Evolutionary conservation across 2,888 invertebrate species (phyloP), one percentile per base, ranked within the genome.

Genomic region (Pantelozetes paolii): DNA sequence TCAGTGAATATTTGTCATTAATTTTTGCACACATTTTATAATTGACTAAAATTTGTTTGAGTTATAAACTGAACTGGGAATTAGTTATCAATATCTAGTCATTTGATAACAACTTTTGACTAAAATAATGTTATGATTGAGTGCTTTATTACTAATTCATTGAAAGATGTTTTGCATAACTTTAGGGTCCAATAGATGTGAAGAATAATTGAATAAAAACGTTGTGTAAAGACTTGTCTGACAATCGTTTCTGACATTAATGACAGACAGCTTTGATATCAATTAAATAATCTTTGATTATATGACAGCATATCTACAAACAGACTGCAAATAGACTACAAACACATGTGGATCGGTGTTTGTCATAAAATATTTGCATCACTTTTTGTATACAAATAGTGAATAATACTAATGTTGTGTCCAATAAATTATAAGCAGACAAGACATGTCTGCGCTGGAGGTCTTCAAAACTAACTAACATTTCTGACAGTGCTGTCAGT

Each of bases 271-370:
- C 50, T 50, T 20, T 50, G 50, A 32, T 59, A 59, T 59, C 28
- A 59, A 32, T 59, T 59, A 30, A 59, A 59, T 59, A 59, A 59
- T 59, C 59, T 59, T 28, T 59, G 59, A 59, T 30, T 59, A 59
- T 59, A 59, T 59, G 59, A 59, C 59, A 59, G 32, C 59, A 59
- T 23, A 59, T n/a, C 50, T n/a, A n/a, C n/a, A n/a, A n/a, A n/a
- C n/a, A n/a, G n/a, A n/a, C n/a, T n/a, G 36, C 36, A 36, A 36
- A 50, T n/a, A 20, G 5, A 59, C 30, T 59, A 15, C 32, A 18
- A 59, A 32, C 30, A 30, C 32, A 30, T 59, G 59, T 59, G 30
- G 32, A 59, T 30, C 59, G n/a, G n/a, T 59, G 59, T 59, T 32
- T 30, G 59, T 59, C 32, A 30, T 13, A 13, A 5, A 23, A 59